A percentile compares a stretch with the other conserved stretches of the same genome.
These are phyloP conservation scores for Chaenogobius annularis DNA, from an alignment of 2,113 vertebrate genomes.

Conservation along the genomic window DNA sequence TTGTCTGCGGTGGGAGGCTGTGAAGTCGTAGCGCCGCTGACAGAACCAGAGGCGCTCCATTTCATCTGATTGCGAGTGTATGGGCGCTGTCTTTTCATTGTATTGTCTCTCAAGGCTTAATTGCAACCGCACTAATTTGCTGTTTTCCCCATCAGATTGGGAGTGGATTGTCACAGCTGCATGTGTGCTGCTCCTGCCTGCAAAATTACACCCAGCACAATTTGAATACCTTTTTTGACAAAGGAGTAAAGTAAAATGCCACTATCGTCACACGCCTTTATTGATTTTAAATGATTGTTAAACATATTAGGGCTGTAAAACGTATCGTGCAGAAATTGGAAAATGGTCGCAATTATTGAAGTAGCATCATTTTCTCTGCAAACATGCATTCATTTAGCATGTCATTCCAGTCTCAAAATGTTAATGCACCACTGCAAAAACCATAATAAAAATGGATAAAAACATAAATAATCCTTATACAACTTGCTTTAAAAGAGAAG, in stretches of 20 bases:
- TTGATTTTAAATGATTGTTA: too few relatives aligned
- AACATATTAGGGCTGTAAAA: too few relatives aligned
- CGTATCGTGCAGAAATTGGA: too few relatives aligned
- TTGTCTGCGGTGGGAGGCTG: slow-evolving; percentile 64
- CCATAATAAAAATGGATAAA: too few relatives aligned
- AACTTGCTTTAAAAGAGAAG: too few relatives aligned
- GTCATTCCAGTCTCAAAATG: not conserved
- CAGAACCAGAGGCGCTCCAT: slow-evolving; percentile 58
- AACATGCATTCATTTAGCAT: not conserved
- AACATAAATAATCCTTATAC: too few relatives aligned
- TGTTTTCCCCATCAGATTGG: slow-evolving; percentile 27
- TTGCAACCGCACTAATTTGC: slow-evolving; percentile 59
- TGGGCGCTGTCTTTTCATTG: slow-evolving; percentile 39
- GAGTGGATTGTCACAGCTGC: slow-evolving; percentile 36
- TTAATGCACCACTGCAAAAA: not conserved
- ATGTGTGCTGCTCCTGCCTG: not conserved
- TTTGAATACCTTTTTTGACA: too few relatives aligned
- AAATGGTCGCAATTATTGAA: too few relatives aligned
- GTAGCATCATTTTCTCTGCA: too few relatives aligned
- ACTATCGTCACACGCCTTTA: too few relatives aligned
- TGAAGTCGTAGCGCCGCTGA: slow-evolving; percentile 52
- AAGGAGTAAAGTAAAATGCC: too few relatives aligned
- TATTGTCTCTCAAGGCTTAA: slow-evolving; percentile 58
- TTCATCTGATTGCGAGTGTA: slow-evolving; percentile 53
- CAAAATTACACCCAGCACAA: not conserved